These are phyloP conservation scores for Callimorpha dominula DNA, from an alignment of 2,888 invertebrate genomes.

Conservation along the genomic window DNA sequence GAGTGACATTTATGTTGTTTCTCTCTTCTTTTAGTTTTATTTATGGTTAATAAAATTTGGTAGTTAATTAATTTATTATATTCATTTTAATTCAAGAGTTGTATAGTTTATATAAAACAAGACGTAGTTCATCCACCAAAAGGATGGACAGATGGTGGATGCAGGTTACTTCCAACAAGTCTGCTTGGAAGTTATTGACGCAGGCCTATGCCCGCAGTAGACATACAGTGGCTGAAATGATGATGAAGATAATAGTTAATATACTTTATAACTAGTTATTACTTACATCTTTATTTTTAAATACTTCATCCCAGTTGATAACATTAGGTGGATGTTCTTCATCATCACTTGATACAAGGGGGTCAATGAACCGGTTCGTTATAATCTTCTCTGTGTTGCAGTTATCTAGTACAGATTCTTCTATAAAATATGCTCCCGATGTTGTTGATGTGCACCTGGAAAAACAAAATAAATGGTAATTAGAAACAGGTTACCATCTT, in stretches of 20 bases:
- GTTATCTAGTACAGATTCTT: conserved; percentile 65
- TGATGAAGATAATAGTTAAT: too few relatives aligned
- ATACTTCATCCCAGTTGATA: conserved; percentile 72
- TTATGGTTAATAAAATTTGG: too few relatives aligned
- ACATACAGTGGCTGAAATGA: too few relatives aligned
- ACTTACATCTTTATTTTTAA: conserved; percentile 43
- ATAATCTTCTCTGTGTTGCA: conserved; percentile 72
- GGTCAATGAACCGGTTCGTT: conserved; percentile 69
- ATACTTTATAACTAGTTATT: not conserved
- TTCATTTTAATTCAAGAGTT: too few relatives aligned
- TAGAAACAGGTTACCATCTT: not conserved
- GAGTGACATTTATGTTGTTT: too few relatives aligned
- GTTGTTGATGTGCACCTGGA: conserved; percentile 61
- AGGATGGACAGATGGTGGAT: too few relatives aligned
- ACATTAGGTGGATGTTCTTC: conserved; percentile 55
- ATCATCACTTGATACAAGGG: conserved; percentile 68
- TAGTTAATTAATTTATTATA: too few relatives aligned
- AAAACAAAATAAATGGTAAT: conserved; percentile 11
- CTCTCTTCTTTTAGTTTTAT: too few relatives aligned
- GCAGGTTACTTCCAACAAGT: too few relatives aligned
- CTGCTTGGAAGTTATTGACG: too few relatives aligned
- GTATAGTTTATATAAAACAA: not conserved
- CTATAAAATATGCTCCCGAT: conserved; percentile 54
- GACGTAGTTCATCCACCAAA: too few relatives aligned
- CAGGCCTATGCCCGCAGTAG: too few relatives aligned